Conservation (phyloP, 2,888 invertebrate species). For the Plagodis pulveraria region DNA sequence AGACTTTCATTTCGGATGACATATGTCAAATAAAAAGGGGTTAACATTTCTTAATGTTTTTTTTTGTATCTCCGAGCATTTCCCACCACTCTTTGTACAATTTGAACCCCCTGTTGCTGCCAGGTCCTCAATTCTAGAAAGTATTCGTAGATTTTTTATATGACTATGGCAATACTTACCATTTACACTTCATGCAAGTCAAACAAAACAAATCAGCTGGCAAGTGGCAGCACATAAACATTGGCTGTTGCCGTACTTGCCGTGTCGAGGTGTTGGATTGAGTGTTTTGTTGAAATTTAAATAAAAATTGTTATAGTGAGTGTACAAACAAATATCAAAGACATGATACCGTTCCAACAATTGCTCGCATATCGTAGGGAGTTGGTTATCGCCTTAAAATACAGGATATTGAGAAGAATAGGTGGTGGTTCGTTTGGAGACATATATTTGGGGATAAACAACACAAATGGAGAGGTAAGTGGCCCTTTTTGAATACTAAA, state of each 20-base stretch:
- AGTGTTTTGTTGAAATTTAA: slow-evolving; percentile 39
- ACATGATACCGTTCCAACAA: slow-evolving; percentile 44
- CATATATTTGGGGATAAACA: slow-evolving; percentile 97
- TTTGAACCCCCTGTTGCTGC: too few relatives aligned
- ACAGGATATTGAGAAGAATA: slow-evolving; percentile 96
- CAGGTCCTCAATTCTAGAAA: too few relatives aligned
- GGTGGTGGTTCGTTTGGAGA: slow-evolving; percentile 99
- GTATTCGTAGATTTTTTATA: too few relatives aligned
- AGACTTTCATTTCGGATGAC: too few relatives aligned
- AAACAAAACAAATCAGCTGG: neutral
- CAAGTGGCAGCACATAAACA: slow-evolving; percentile 27
- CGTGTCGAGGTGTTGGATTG: slow-evolving; percentile 46
- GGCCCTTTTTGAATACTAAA: slow-evolving; percentile 22
- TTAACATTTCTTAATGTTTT: too few relatives aligned
- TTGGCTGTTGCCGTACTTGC: slow-evolving; percentile 36
- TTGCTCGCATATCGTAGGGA: slow-evolving; percentile 43
- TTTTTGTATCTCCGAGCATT: too few relatives aligned
- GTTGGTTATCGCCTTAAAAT: slow-evolving; percentile 84
- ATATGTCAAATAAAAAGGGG: too few relatives aligned
- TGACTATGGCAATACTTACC: too few relatives aligned
- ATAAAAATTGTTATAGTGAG: slow-evolving; percentile 35
- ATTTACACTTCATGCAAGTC: neutral
- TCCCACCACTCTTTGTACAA: too few relatives aligned
- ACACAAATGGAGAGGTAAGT: slow-evolving; percentile 93
- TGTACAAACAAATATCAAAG: slow-evolving; percentile 28